A percentile compares a stretch with the other conserved stretches of the same genome.
phyloP scores from a whole-genome alignment of 2,888 invertebrate species.

The Notodonta dromedarius region DNA sequence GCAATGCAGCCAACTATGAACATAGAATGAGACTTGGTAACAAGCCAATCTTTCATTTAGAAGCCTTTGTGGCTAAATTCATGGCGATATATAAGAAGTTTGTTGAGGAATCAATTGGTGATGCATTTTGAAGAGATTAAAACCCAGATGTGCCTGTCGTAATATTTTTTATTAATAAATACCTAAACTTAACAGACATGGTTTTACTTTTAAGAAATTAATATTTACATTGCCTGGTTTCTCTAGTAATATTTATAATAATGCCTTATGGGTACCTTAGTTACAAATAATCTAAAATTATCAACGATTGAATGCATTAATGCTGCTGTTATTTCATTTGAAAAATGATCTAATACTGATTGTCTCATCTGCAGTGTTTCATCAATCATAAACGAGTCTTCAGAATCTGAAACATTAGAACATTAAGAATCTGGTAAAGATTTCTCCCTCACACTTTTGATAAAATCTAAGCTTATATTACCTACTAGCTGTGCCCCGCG shows the following conservation, averaged over 20 bases:
- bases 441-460: no score
- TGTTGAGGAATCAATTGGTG: conserved; percentile 88
- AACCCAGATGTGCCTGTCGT: conserved; percentile 20
- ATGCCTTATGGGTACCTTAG: conserved; percentile 63
- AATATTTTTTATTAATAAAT: conserved; percentile 30
- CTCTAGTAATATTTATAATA: conserved; percentile 62
- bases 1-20: conserved; percentile 95
- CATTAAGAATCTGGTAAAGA: not conserved
- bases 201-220: conserved; percentile 20
- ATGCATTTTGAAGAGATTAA: conserved; percentile 67
- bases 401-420: conserved; percentile 50
- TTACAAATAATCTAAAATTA: conserved; percentile 71
- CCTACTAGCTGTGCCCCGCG: no score
- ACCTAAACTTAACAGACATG: conserved; percentile 12
- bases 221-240: not conserved
- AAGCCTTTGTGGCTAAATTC: conserved; percentile 98
- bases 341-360: conserved; percentile 64
- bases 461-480: no score
- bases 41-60: conserved; percentile 98
- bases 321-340: conserved; percentile 70
- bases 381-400: conserved; percentile 55
- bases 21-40: conserved; percentile 96
- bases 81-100: conserved; percentile 97
- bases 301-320: conserved; percentile 73
- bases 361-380: conserved; percentile 51